Conservation (phyloP, 2,797 vertebrate species). For the Rhincodon typus region DNA sequence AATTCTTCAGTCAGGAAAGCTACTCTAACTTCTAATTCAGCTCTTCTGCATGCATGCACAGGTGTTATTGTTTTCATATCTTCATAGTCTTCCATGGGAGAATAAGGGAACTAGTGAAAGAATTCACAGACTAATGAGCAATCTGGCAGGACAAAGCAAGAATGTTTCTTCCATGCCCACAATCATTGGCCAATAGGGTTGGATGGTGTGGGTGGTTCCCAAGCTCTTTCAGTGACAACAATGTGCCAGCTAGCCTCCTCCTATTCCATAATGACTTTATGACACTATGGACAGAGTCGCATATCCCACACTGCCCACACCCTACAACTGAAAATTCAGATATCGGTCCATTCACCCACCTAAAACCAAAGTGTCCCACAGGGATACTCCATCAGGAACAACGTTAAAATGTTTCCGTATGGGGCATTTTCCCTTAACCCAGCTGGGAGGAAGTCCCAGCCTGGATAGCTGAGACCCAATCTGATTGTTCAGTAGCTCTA, state of each 20-base stretch:
- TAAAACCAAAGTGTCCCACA: no score
- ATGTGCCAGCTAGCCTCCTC: background rate
- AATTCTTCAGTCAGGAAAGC: background rate
- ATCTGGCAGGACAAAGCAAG: no score
- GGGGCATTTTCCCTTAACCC: no score
- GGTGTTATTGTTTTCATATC: background rate
- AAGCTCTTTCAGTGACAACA: background rate
- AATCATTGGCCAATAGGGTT: background rate
- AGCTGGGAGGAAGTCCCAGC: no score
- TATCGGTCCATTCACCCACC: no score
- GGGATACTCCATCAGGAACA: no score
- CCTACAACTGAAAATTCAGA: no score
- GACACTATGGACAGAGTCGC: no score
- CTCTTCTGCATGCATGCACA: background rate
- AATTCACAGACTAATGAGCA: background rate
- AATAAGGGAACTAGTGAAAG: background rate
- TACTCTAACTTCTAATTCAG: background rate
- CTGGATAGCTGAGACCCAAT: no score
- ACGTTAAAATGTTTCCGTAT: no score
- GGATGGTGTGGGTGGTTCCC: background rate
- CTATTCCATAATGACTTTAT: background rate
- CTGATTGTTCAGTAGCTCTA: no score
- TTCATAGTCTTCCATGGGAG: background rate
- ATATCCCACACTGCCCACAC: no score
- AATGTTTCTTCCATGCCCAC: background rate